A percentile compares a stretch with the other conserved stretches of the same genome.
phyloP scores from a whole-genome alignment of 2,113 vertebrate genomes.

The Varanus salvator region DNA sequence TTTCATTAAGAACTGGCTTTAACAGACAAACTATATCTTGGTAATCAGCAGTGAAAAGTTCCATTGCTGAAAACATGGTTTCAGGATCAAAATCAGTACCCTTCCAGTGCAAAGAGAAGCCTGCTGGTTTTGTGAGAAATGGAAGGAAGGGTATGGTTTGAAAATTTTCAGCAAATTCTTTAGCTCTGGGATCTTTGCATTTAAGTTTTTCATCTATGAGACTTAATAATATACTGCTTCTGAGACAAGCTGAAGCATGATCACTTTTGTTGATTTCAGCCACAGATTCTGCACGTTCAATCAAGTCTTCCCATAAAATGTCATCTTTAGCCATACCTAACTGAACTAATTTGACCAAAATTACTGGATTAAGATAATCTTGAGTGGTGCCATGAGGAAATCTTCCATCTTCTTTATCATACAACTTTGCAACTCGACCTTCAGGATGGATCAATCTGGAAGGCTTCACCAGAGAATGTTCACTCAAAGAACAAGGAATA shows the following conservation, averaged over 20 bases:
- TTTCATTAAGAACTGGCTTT: constrained; percentile 96
- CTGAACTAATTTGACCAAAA: constrained; percentile 93
- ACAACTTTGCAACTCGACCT: constrained; percentile 96
- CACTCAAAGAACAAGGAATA: constrained; percentile 90
- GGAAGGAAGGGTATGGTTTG: constrained; percentile 91
- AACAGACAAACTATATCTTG: constrained; percentile 94
- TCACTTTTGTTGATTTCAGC: constrained; percentile 88
- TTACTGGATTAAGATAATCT: constrained; percentile 95
- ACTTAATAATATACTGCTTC: constrained; percentile 94
- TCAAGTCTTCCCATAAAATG: constrained; percentile 94
- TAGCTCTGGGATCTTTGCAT: constrained; percentile 85
- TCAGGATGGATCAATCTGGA: constrained; percentile 96
- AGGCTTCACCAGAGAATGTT: constrained; percentile 89
- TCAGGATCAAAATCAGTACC: constrained; percentile 90
- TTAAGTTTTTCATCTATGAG: constrained; percentile 97
- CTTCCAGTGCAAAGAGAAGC: constrained; percentile 95
- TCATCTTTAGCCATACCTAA: constrained; percentile 98
- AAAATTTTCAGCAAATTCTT: constrained; percentile 86
- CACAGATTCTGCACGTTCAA: constrained; percentile 93
- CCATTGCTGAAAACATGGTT: constrained; percentile 89
- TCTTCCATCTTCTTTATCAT: constrained; percentile 89
- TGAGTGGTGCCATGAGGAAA: constrained; percentile 92
- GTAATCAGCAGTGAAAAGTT: constrained; percentile 94
- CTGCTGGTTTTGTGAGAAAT: constrained; percentile 94
- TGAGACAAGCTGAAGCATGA: constrained; percentile 90